These are phyloP conservation scores for Sapajus apella DNA, from an alignment of 2,113 vertebrate genomes.

Conservation along the genomic window DNA sequence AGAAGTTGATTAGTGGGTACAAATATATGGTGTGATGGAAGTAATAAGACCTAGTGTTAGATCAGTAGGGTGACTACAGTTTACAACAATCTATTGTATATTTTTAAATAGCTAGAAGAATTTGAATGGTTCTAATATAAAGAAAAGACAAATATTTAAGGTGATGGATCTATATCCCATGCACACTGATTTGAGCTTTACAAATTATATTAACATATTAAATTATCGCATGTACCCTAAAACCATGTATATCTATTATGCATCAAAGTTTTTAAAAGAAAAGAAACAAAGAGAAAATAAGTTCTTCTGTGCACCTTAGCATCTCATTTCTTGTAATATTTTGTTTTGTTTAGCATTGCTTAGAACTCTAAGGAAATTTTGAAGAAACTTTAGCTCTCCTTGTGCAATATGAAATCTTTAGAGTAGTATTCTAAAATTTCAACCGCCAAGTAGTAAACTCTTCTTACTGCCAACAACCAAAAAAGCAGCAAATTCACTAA, in stretches of 20 bases:
- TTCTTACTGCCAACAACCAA: background rate
- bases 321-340: background rate
- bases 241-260: background rate
- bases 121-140: background rate
- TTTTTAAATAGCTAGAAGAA: background rate
- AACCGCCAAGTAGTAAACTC: background rate
- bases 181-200: background rate
- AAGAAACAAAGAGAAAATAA: background rate
- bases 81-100: background rate
- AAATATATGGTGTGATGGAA: background rate
- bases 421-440: conserved; percentile 13
- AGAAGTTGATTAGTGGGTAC: background rate
- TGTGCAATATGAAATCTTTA: background rate
- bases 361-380: background rate
- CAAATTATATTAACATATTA: background rate
- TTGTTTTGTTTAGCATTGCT: background rate
- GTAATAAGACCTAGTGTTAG: background rate
- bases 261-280: background rate
- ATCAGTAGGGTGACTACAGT: background rate
- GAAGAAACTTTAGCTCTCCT: background rate
- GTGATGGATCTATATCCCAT: background rate
- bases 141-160: background rate
- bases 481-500: background rate
- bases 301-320: background rate
- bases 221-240: background rate